These are phyloP conservation scores for Spongilla lacustris DNA, from an alignment of 37 sponge, comb jelly and placozoan genomes.

Conservation along the genomic window DNA sequence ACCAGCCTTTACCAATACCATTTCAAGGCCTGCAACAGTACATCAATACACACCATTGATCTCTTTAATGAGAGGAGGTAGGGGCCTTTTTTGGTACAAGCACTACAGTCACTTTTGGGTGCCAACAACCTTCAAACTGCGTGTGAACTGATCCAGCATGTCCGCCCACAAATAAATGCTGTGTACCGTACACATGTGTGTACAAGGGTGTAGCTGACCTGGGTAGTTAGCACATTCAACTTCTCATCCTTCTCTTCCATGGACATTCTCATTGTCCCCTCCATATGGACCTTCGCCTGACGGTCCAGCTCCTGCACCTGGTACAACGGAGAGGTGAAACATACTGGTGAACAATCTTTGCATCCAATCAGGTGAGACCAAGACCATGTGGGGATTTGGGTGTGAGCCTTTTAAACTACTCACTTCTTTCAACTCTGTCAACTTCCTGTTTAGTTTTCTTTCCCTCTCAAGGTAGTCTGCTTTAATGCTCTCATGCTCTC, in stretches of 20 bases:
- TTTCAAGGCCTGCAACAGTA: no score
- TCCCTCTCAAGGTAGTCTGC: conserved; percentile 22
- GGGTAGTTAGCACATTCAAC: conserved; percentile 70
- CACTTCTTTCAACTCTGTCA: conserved; percentile 75
- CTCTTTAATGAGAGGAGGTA: no score
- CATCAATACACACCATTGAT: no score
- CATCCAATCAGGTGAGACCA: no score
- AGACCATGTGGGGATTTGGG: no score
- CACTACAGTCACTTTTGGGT: no score
- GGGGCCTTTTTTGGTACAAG: no score
- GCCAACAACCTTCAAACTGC: no score
- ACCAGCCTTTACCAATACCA: no score
- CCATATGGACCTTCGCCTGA: conserved; percentile 83
- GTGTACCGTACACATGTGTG: no score
- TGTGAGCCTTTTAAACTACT: not conserved
- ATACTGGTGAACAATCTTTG: not conserved
- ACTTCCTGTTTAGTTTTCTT: conserved; percentile 38
- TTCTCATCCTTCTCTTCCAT: conserved; percentile 88
- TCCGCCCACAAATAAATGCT: conserved; percentile 9
- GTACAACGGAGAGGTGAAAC: conserved; percentile 3
- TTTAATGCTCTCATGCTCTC: no score
- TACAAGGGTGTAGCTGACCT: conserved; percentile 32
- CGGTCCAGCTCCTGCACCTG: conserved; percentile 49
- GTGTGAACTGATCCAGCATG: not conserved
- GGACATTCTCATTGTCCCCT: conserved; percentile 51